Percentiles rank a stretch among this genome's conserved stretches.
These are phyloP conservation scores for Drosophila borborema DNA, from an alignment of 2,888 invertebrate species.

Conservation along the genomic window DNA sequence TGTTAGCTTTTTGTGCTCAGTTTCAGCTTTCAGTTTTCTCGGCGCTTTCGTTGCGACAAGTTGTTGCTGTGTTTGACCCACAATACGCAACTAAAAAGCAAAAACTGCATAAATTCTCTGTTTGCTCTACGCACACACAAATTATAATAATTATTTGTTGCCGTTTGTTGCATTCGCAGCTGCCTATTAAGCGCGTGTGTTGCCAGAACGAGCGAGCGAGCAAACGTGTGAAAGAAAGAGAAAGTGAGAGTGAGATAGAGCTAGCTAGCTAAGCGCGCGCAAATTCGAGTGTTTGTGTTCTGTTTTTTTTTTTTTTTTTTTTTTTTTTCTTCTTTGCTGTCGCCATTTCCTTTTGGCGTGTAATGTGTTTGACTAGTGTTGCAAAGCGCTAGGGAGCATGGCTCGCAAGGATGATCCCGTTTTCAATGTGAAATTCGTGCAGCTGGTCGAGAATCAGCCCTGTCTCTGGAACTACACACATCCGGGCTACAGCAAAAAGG, in stretches of 20 bases:
- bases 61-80: conserved; percentile 59
- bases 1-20: conserved; percentile 73
- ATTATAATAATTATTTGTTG: conserved; percentile 1
- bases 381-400: conserved; percentile 62
- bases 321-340: background rate
- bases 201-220: no score
- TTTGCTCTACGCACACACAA: background rate
- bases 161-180: conserved; percentile 20
- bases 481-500: conserved; percentile 83
- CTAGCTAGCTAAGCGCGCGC: conserved; percentile 42
- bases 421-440: conserved; percentile 83
- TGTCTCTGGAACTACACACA: conserved; percentile 83
- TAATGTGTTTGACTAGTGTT: conserved; percentile 44
- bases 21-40: conserved; percentile 82
- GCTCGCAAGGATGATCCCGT: conserved; percentile 84
- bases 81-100: conserved; percentile 6
- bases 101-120: background rate
- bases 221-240: no score
- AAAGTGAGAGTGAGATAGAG: background rate
- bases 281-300: conserved; percentile 23
- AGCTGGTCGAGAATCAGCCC: conserved; percentile 81
- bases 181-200: background rate
- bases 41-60: conserved; percentile 83
- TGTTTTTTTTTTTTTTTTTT: background rate
- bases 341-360: conserved; percentile 3